Evolutionary conservation across 2,113 vertebrate species (phyloP).

Genomic region (Pterophyllum scalare): DNA sequence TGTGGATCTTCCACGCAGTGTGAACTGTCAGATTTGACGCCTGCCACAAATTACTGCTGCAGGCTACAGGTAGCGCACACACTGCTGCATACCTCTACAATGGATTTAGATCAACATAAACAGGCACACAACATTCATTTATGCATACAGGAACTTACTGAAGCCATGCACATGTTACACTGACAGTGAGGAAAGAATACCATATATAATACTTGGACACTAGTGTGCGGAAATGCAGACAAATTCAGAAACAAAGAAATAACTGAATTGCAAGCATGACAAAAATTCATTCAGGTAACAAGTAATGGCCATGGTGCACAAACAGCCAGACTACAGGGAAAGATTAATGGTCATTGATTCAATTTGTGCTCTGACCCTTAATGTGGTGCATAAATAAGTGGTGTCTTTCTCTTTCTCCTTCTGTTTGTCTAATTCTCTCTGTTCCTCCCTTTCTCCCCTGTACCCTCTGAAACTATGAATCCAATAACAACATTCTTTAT

Average conservation of each 20-base stretch:
- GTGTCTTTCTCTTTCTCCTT: neutral
- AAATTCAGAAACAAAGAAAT: neutral
- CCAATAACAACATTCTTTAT: conserved; percentile 49
- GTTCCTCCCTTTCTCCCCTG: neutral
- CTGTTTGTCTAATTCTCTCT: neutral
- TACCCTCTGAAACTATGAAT: conserved; percentile 31
- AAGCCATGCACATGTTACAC: neutral
- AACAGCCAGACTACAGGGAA: neutral
- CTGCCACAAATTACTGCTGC: conserved; percentile 91
- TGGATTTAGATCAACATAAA: neutral
- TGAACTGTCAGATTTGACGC: conserved; percentile 87
- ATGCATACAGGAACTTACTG: neutral
- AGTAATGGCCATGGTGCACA: neutral
- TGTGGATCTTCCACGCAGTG: conserved; percentile 87
- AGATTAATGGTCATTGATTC: conserved; percentile 23
- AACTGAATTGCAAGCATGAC: neutral
- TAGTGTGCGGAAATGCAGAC: neutral
- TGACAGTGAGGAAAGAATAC: neutral
- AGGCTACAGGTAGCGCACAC: conserved; percentile 82
- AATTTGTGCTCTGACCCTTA: conserved; percentile 32
- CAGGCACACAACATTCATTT: neutral
- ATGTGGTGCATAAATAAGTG: conserved; percentile 31
- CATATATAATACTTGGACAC: neutral
- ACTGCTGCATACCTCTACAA: neutral
- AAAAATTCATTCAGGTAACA: neutral